These are phyloP conservation scores for Alca torda DNA, from an alignment of 2,797 vertebrate genomes.

Conservation along the genomic window DNA sequence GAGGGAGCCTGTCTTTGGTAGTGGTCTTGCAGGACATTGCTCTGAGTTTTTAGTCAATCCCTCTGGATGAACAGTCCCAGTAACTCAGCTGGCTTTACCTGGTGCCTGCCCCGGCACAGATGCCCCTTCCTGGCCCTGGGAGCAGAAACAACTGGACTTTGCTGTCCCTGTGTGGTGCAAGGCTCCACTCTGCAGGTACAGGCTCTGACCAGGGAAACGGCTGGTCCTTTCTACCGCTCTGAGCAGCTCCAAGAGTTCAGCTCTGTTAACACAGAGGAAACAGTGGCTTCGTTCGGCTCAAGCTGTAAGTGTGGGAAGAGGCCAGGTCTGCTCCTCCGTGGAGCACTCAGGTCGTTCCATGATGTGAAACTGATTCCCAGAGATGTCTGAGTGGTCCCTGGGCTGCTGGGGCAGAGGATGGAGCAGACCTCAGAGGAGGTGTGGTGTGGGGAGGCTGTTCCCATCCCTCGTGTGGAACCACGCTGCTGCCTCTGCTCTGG, in stretches of 20 bases:
- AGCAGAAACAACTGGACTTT: neutral
- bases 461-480: rapidly evolving
- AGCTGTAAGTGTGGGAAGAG: neutral
- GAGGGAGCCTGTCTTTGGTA: neutral
- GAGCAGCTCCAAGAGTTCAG: neutral
- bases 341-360: neutral
- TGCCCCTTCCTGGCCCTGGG: neutral
- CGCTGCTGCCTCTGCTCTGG: neutral
- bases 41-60: neutral
- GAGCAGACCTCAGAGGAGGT: neutral
- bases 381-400: neutral
- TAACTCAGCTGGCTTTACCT: neutral
- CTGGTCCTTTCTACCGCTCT: neutral
- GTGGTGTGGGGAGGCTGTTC: neutral
- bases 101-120: neutral
- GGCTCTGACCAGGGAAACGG: neutral
- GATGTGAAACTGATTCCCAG: neutral
- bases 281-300: neutral
- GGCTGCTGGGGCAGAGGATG: neutral
- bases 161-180: neutral
- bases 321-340: neutral
- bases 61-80: neutral
- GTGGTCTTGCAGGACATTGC: neutral
- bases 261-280: neutral
- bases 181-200: neutral